A percentile compares a stretch with the other conserved stretches of the same genome.
These are phyloP conservation scores for Physocephala rufipes DNA, from an alignment of 2,888 invertebrate genomes.

Conservation along the genomic window DNA sequence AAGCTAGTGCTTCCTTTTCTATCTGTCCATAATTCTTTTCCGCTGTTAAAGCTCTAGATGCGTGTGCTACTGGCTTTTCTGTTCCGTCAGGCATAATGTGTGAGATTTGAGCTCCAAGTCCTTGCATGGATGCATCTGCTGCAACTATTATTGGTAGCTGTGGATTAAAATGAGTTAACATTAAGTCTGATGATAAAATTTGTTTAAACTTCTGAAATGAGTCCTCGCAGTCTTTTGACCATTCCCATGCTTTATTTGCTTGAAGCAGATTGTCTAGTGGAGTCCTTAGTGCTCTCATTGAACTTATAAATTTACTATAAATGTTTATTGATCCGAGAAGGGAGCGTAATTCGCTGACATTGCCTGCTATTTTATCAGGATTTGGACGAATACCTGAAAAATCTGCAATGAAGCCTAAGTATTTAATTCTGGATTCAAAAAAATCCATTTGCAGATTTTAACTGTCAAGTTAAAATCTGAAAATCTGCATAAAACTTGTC, in stretches of 20 bases:
- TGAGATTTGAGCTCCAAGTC: conserved; percentile 23
- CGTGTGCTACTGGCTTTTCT: conserved; percentile 52
- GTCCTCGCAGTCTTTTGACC: conserved; percentile 38
- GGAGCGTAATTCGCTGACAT: background rate
- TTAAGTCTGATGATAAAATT: conserved; percentile 36
- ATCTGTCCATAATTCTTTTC: conserved; percentile 57
- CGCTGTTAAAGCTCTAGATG: conserved; percentile 52
- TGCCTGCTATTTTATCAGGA: background rate
- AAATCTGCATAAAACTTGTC: background rate
- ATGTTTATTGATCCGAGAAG: background rate
- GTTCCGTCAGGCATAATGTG: conserved; percentile 47
- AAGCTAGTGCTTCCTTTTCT: conserved; percentile 56
- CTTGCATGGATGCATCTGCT: conserved; percentile 40
- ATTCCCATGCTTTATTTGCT: conserved; percentile 33
- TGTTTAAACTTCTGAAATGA: conserved; percentile 43
- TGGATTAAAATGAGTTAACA: conserved; percentile 40
- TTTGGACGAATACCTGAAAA: background rate
- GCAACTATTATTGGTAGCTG: conserved; percentile 34
- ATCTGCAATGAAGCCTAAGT: background rate
- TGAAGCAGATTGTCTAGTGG: conserved; percentile 40
- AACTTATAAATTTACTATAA: conserved; percentile 36
- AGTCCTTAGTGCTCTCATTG: conserved; percentile 32
- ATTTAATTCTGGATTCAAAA: background rate
- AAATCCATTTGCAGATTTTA: background rate
- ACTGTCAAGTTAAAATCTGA: background rate